Conservation (phyloP, 2,113 vertebrate species). For the Microcebus jonahi region DNA sequence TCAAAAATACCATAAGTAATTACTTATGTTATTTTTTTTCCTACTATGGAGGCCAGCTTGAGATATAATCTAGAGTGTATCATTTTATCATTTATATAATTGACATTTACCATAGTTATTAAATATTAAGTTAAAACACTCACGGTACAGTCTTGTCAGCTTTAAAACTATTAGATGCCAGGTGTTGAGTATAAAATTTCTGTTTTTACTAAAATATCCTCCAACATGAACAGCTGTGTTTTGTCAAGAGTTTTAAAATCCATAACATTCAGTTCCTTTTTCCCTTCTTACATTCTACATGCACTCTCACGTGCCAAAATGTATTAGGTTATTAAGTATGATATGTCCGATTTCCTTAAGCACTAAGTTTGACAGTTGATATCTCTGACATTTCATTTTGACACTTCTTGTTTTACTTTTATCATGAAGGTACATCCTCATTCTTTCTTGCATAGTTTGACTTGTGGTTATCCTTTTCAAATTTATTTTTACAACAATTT, state of each 20-base stretch:
- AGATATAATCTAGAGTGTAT: not conserved
- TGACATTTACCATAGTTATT: conserved; percentile 40
- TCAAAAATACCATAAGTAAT: not conserved
- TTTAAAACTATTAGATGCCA: conserved; percentile 15
- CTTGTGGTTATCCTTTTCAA: no score
- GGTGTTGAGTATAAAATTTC: conserved; percentile 29
- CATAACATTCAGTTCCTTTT: not conserved
- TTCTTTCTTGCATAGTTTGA: no score
- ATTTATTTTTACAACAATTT: no score
- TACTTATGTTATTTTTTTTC: not conserved
- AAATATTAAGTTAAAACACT: conserved; percentile 38
- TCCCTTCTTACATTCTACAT: not conserved
- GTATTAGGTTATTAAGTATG: no score
- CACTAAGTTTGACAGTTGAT: no score
- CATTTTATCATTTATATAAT: conserved; percentile 23
- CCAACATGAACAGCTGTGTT: conserved; percentile 57
- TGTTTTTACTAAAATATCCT: conserved; percentile 57
- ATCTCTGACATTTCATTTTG: no score
- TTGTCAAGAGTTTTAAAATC: conserved; percentile 43
- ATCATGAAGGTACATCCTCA: no score
- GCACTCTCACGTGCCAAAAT: conserved; percentile 36
- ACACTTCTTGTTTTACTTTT: no score
- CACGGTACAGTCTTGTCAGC: not conserved
- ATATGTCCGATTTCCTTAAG: no score
- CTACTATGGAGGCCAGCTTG: not conserved